A percentile compares a stretch with the other conserved stretches of the same genome.
Evolutionary conservation across 2,797 vertebrate genomes (phyloP).

Genomic region (Xerus rutilus): DNA sequence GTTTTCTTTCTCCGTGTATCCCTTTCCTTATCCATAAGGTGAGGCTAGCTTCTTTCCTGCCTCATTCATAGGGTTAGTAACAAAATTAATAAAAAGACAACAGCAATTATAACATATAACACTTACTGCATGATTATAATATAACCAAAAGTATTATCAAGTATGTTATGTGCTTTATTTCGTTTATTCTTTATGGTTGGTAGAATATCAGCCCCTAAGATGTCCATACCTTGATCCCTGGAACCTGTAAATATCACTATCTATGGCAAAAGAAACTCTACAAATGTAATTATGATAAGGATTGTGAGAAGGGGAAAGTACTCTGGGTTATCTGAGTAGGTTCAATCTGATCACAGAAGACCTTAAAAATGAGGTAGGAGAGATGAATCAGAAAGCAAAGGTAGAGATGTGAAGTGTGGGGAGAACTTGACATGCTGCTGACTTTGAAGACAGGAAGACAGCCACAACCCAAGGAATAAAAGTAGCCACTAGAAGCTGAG

Average conservation of each 20-base stretch:
- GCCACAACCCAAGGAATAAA: neutral
- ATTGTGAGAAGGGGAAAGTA: neutral
- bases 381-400: neutral
- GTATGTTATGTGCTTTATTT: neutral
- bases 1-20: neutral
- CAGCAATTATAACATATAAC: neutral
- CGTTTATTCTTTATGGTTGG: neutral
- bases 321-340: neutral
- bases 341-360: neutral
- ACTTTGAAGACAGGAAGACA: neutral
- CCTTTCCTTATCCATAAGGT: neutral
- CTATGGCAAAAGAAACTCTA: neutral
- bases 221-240: neutral
- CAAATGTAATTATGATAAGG: neutral
- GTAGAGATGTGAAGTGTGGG: neutral
- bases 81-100: neutral
- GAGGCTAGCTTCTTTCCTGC: neutral
- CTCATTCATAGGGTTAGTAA: neutral
- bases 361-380: neutral
- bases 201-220: neutral
- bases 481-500: neutral
- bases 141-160: neutral
- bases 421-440: neutral
- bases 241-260: neutral
- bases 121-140: neutral